These are phyloP conservation scores for Busseola fusca DNA, from an alignment of 2,888 invertebrate genomes.

Conservation along the genomic window DNA sequence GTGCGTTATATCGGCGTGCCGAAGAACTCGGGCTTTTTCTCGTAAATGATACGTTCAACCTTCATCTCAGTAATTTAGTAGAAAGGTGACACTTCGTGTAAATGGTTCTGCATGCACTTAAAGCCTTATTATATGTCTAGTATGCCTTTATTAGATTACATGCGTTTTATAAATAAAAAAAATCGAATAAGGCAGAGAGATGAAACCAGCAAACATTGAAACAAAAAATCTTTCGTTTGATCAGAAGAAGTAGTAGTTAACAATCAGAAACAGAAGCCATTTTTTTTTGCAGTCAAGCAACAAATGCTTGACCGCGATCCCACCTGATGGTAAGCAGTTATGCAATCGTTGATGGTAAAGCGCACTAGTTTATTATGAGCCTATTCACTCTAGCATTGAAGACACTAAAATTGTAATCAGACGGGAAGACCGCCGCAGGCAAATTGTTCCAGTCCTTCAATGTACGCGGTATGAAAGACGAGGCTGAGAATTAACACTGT, in stretches of 20 bases:
- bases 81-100: background rate
- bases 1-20: slow-evolving; percentile 8
- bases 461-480: too few species aligned
- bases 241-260: background rate
- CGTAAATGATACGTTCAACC: slow-evolving; percentile 1
- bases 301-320: too few species aligned
- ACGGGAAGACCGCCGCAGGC: too few species aligned
- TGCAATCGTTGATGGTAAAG: too few species aligned
- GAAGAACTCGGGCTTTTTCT: slow-evolving; percentile 17
- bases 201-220: background rate
- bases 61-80: slow-evolving; percentile 15
- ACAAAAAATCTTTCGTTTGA: background rate
- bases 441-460: too few species aligned
- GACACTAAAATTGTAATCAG: too few species aligned
- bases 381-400: too few species aligned
- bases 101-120: background rate
- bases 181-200: background rate
- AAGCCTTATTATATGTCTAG: background rate
- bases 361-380: too few species aligned
- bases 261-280: background rate
- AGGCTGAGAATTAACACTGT: background rate
- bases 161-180: background rate
- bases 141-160: background rate
- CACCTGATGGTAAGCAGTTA: too few species aligned
- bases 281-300: too few species aligned